A percentile compares a stretch with the other conserved stretches of the same genome.
These are phyloP conservation scores for Liasis olivaceus DNA, from an alignment of 2,797 vertebrate genomes.

Conservation along the genomic window DNA sequence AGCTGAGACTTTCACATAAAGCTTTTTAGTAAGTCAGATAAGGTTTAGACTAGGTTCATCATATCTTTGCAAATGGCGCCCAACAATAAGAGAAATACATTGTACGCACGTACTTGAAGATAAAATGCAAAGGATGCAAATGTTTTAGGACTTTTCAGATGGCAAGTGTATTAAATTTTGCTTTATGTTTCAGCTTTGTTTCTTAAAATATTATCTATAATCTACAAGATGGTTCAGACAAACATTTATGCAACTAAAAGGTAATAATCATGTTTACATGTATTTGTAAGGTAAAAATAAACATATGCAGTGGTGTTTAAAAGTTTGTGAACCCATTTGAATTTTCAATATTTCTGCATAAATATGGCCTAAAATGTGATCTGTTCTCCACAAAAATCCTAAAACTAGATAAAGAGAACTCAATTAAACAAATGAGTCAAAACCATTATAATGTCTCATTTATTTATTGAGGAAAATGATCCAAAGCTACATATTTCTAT, in stretches of 20 bases:
- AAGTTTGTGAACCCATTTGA: not conserved
- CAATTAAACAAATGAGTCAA: not conserved
- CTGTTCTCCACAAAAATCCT: not conserved
- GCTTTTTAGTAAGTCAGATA: not conserved
- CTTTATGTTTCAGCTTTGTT: conserved; percentile 83
- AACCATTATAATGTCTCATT: not conserved
- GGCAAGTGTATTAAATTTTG: conserved; percentile 8
- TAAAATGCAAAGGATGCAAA: not conserved
- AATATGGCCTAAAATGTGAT: not conserved
- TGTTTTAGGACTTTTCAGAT: conserved; percentile 8
- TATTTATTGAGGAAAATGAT: not conserved
- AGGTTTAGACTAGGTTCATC: not conserved
- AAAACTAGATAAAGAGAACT: not conserved
- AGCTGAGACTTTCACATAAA: not conserved
- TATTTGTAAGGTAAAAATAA: conserved; percentile 33
- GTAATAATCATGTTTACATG: conserved; percentile 67
- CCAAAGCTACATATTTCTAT: not conserved
- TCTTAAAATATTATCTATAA: conserved; percentile 88
- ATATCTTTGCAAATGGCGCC: not conserved
- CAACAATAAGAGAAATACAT: not conserved
- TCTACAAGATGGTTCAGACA: conserved; percentile 93
- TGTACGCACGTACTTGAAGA: not conserved
- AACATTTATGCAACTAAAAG: conserved; percentile 94
- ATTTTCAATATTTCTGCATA: not conserved
- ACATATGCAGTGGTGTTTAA: not conserved